Base-by-base conservation (phyloP, 2,797 vertebrate genomes). In the Schizopygopsis malacanthus region DNA sequence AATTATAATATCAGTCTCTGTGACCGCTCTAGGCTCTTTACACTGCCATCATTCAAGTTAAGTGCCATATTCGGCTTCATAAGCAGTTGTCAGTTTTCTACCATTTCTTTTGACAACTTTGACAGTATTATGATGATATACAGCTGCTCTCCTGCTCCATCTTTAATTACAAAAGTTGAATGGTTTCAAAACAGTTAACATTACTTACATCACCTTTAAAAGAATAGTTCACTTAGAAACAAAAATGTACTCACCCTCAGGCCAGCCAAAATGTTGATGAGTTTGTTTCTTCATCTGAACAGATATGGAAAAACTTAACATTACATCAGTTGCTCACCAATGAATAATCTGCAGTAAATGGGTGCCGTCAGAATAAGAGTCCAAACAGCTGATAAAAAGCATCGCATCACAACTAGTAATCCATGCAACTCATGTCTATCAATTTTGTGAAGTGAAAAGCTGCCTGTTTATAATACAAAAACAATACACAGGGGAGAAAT, bases 61-160 rank as follows among this genome's bases (percentile, higher is more conserved):
- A 79, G 39, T 16, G 3, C 77, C 39, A 45, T 79, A 28, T 79
- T 79, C 56, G 12, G 56, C 41, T 63, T 79, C n/a, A 79, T 45
- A 45, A 79, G 77, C 41, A 63, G 77, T 79, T 79, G 77, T 79
- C 77, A 45, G 41, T 79, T 63, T 79, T 43, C 15, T 33, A 12
- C n/a, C 1, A 10, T 59, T 61, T 28, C n/a, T 11, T 78, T 45
- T 45, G 77, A 79, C 56, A 47, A 12, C 15, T 45, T 61, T 79
- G 77, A 79, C 77, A 45, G 56, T 45, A 7, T 16, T 79, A 43
- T 18, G 39, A 63, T 45, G 56, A 79, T 3, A 2, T 28, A 41
- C 56, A 18, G 37, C 13, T 43, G 76, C 39, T 63, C 77, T 15
- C n/a, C 54, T 43, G 37, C 39, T 61, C 10, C 2, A 18, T 79